phyloP scores from a whole-genome alignment of 2,888 invertebrate genomes.

The Eumerus sabulonum region DNA sequence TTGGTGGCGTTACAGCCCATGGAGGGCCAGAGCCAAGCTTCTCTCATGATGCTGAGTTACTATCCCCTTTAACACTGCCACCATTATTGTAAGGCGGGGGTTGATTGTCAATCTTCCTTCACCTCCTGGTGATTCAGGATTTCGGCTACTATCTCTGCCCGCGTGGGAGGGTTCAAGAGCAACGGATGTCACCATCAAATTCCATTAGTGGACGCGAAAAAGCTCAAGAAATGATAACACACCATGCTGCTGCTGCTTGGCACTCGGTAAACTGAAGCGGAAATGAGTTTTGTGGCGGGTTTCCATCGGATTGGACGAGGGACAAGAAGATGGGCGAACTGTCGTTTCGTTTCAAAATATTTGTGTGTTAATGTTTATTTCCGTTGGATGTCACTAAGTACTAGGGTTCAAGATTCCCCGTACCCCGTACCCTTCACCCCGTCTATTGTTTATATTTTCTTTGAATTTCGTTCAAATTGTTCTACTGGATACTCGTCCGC shows the following conservation, averaged over 20 bases:
- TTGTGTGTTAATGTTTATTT: slow-evolving; percentile 61
- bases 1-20: too few relatives aligned
- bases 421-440: too few relatives aligned
- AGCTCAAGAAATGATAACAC: slow-evolving; percentile 64
- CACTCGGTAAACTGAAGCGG: slow-evolving; percentile 33
- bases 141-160: too few relatives aligned
- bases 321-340: slow-evolving; percentile 27
- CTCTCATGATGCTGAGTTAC: too few relatives aligned
- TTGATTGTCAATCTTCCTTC: slow-evolving; percentile 56
- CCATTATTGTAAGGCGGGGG: slow-evolving; percentile 1
- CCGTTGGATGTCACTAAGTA: slow-evolving; percentile 43
- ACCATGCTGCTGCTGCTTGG: slow-evolving; percentile 10
- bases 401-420: neutral
- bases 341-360: slow-evolving; percentile 60
- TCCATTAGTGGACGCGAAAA: slow-evolving; percentile 68
- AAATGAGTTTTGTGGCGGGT: slow-evolving; percentile 43
- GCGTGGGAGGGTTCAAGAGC: slow-evolving; percentile 17
- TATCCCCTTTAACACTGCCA: too few relatives aligned
- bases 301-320: slow-evolving; percentile 16
- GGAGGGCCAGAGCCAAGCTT: too few relatives aligned
- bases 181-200: slow-evolving; percentile 61
- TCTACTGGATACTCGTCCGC: neutral
- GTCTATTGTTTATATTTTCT: too few relatives aligned
- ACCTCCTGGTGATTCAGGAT: neutral
- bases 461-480: too few relatives aligned